Conservation (phyloP, 2,797 vertebrate species). For the Pempheris klunzingeri region DNA sequence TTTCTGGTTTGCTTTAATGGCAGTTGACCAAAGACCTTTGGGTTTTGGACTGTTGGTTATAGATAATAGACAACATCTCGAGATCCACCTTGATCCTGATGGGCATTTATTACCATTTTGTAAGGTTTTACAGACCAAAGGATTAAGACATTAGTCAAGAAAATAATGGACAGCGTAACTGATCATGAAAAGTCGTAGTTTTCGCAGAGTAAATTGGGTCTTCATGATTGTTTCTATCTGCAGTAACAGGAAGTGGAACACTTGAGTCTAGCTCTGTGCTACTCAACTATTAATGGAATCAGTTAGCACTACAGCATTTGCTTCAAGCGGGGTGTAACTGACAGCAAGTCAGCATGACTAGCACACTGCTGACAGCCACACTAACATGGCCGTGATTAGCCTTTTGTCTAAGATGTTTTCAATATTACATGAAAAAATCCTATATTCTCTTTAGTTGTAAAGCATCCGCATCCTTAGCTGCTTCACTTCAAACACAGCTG, state of each 20-base stretch:
- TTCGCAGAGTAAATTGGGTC: not conserved
- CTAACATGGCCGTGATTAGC: not conserved
- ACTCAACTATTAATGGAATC: slow-evolving; percentile 12
- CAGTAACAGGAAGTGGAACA: not conserved
- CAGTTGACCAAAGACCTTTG: no score
- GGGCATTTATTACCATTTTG: not conserved
- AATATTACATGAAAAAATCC: slow-evolving; percentile 3
- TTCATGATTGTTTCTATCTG: not conserved
- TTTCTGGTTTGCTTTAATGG: no score
- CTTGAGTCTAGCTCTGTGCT: not conserved
- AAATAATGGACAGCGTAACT: no score
- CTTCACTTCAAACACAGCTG: not conserved
- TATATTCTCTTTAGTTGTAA: not conserved
- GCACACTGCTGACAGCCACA: not conserved
- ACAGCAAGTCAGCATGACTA: not conserved
- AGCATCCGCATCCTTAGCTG: not conserved
- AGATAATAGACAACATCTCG: no score
- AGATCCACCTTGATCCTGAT: no score
- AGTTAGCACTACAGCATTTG: slow-evolving; percentile 17
- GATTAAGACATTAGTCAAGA: not conserved
- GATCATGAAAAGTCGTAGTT: not conserved
- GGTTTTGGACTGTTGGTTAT: no score
- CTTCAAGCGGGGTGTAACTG: not conserved
- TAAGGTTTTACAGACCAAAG: not conserved
- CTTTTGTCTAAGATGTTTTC: not conserved